Conservation (phyloP, 2,888 invertebrate genomes). For the Melikaiella ostensackeni region DNA sequence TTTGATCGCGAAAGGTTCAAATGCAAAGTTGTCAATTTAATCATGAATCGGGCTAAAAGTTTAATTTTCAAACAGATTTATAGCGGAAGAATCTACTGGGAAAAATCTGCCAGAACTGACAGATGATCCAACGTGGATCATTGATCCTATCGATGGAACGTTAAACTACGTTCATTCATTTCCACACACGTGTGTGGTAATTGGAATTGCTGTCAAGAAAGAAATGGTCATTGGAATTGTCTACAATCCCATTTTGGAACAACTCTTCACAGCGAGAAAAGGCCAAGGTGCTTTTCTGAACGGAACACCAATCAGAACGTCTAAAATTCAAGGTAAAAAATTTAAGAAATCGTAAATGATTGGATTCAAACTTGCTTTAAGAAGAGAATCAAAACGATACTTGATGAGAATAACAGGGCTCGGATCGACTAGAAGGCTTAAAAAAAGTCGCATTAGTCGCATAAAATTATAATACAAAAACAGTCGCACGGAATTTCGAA, state of each 20-base stretch:
- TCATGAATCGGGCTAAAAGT: neutral
- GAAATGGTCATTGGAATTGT: slow-evolving; percentile 85
- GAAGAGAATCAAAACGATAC: neutral
- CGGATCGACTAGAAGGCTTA: too few relatives aligned
- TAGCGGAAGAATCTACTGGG: slow-evolving; percentile 87
- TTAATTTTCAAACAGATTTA: slow-evolving; percentile 80
- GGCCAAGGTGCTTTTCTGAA: slow-evolving; percentile 89
- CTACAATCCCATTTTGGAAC: slow-evolving; percentile 86
- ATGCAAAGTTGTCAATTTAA: neutral
- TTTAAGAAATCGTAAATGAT: neutral
- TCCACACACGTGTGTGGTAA: slow-evolving; percentile 85
- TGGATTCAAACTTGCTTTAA: neutral
- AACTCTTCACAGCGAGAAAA: slow-evolving; percentile 85
- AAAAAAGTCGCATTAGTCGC: too few relatives aligned
- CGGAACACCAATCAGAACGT: slow-evolving; percentile 81
- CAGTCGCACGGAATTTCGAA: too few relatives aligned
- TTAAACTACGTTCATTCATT: slow-evolving; percentile 89
- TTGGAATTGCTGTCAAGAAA: slow-evolving; percentile 82
- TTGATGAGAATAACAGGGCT: too few relatives aligned
- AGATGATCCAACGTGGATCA: slow-evolving; percentile 90
- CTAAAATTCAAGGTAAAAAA: slow-evolving; percentile 78
- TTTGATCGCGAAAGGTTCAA: too few relatives aligned
- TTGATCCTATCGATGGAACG: slow-evolving; percentile 95
- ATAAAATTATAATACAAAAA: too few relatives aligned
- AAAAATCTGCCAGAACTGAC: slow-evolving; percentile 82